phyloP scores from a whole-genome alignment of 2,797 vertebrate species.

The Leptodactylus fallax region DNA sequence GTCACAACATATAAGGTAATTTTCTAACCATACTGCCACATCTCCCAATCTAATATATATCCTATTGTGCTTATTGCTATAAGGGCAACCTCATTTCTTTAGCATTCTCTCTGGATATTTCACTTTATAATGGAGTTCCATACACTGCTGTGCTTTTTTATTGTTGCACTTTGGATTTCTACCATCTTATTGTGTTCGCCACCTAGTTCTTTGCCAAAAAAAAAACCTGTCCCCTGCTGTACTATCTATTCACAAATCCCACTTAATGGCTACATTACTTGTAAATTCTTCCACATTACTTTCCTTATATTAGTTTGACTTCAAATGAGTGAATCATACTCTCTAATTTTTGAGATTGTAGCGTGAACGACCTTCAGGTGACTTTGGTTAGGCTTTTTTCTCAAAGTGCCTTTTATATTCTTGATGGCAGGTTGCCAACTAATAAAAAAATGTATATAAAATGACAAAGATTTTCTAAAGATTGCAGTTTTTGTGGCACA shows the following conservation, averaged over 20 bases:
- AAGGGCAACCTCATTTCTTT: slow-evolving; percentile 18
- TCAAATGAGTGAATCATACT: neutral
- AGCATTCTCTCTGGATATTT: slow-evolving; percentile 6
- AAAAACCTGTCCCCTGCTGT: slow-evolving; percentile 17
- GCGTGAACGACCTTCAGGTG: slow-evolving; percentile 40
- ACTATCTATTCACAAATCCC: slow-evolving; percentile 9
- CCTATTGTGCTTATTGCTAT: slow-evolving; percentile 32
- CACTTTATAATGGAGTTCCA: slow-evolving; percentile 23
- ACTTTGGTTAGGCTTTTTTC: slow-evolving; percentile 21
- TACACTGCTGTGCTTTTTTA: slow-evolving; percentile 42
- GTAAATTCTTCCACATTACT: neutral
- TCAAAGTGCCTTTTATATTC: slow-evolving; percentile 4
- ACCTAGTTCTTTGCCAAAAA: slow-evolving; percentile 9
- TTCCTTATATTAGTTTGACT: slow-evolving; percentile 10
- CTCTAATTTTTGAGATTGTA: slow-evolving; percentile 45
- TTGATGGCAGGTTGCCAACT: slow-evolving; percentile 15
- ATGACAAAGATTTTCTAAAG: too few relatives aligned
- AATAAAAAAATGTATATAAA: too few relatives aligned
- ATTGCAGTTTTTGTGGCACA: slow-evolving; percentile 8
- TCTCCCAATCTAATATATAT: neutral
- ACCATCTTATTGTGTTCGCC: slow-evolving; percentile 20
- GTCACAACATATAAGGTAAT: slow-evolving; percentile 9
- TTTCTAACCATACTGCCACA: slow-evolving; percentile 3
- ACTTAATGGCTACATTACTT: slow-evolving; percentile 14
- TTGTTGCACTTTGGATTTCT: slow-evolving; percentile 7